Conservation (phyloP, 1,140 invertebrate species). For the Caenorhabditis briggsae region DNA sequence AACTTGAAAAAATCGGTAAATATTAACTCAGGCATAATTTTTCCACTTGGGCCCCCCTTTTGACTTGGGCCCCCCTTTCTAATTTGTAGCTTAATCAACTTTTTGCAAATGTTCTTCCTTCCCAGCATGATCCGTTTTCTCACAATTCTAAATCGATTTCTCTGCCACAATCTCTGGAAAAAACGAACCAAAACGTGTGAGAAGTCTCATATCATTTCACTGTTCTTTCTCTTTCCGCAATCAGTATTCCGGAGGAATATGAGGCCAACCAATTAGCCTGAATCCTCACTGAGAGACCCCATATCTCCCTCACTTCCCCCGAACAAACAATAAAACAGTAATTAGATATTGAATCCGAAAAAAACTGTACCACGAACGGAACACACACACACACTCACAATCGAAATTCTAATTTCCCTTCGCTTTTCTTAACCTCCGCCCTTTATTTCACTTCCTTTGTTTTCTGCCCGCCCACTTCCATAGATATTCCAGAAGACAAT, state of each 20-base stretch:
- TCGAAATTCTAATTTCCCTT: constrained; percentile 20
- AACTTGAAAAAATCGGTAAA: too few relatives aligned
- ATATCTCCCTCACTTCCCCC: background rate
- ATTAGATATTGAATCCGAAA: constrained; percentile 36
- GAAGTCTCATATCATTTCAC: constrained; percentile 4
- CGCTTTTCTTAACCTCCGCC: background rate
- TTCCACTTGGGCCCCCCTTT: too few relatives aligned
- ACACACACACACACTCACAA: background rate
- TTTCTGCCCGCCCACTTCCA: background rate
- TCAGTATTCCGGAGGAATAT: constrained; percentile 8
- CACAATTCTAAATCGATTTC: background rate
- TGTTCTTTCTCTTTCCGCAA: background rate
- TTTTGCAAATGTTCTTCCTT: background rate
- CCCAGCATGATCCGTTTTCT: constrained; percentile 9
- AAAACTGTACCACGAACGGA: constrained; percentile 8
- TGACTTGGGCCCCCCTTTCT: too few relatives aligned
- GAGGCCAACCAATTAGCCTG: constrained; percentile 53
- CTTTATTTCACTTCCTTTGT: background rate
- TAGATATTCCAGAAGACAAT: background rate
- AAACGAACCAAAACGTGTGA: background rate
- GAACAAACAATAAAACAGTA: constrained; percentile 52
- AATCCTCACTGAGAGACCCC: background rate
- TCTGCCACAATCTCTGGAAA: background rate
- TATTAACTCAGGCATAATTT: too few relatives aligned
- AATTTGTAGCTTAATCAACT: too few relatives aligned